A percentile compares a stretch with the other conserved stretches of the same genome.
phyloP scores from a whole-genome alignment of 2,888 invertebrate genomes.

The Meandrusa payeni region DNA sequence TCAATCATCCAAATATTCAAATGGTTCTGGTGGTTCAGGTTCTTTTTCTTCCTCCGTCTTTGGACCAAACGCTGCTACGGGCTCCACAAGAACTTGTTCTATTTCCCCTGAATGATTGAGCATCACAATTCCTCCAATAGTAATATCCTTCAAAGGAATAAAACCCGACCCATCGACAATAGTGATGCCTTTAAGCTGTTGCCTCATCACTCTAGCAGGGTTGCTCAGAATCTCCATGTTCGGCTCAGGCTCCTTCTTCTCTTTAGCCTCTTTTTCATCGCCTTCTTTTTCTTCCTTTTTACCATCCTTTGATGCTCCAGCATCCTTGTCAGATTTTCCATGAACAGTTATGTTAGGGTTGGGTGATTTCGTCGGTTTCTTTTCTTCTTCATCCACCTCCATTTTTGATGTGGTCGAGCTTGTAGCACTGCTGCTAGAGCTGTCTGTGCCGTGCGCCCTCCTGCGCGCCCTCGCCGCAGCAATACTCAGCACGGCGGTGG shows the following conservation, averaged over 20 bases:
- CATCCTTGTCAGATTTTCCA: constrained; percentile 69
- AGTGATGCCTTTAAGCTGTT: constrained; percentile 90
- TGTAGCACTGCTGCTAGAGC: constrained; percentile 75
- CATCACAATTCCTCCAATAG: constrained; percentile 98
- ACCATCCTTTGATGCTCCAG: constrained; percentile 69
- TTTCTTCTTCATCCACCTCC: constrained; percentile 90
- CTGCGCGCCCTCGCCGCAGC: constrained; percentile 93
- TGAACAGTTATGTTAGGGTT: constrained; percentile 75
- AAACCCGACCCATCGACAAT: constrained; percentile 91
- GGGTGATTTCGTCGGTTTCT: constrained; percentile 70
- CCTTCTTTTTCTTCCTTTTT: constrained; percentile 75
- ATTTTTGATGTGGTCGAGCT: constrained; percentile 87
- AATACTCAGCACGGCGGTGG: constrained; percentile 98
- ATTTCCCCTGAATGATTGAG: constrained; percentile 91
- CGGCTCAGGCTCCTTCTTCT: constrained; percentile 94
- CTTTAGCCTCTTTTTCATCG: constrained; percentile 67
- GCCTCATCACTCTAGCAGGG: constrained; percentile 96
- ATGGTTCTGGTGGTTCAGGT: constrained; percentile 98
- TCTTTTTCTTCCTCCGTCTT: constrained; percentile 97
- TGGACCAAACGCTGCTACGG: constrained; percentile 94
- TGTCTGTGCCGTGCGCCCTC: constrained; percentile 88
- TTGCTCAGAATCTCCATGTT: constrained; percentile 95
- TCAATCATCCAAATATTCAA: constrained; percentile 95
- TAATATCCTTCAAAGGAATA: constrained; percentile 93
- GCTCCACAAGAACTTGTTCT: constrained; percentile 94